A percentile compares a stretch with the other conserved stretches of the same genome.
Conservation (phyloP, 2,113 vertebrate genomes). For the Ictalurus punctatus region DNA sequence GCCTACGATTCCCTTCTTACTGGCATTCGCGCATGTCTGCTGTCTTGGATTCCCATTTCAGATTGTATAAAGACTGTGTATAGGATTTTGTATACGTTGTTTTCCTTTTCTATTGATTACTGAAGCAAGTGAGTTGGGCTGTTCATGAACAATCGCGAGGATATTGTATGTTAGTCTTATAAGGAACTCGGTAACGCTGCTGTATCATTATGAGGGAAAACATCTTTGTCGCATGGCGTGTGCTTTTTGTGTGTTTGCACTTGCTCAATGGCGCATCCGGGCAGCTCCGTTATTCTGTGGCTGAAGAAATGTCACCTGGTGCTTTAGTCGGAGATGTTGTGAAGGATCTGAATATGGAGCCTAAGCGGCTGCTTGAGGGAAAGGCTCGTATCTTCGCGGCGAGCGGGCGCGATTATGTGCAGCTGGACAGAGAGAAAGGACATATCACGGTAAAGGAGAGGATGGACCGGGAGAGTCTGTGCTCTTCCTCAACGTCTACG, state of each 20-base stretch:
- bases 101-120: not conserved
- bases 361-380: constrained; percentile 44
- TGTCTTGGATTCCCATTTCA: not conserved
- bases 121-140: not conserved
- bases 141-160: not conserved
- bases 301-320: constrained; percentile 51
- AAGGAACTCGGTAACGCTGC: not conserved
- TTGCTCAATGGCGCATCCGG: constrained; percentile 32
- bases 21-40: constrained; percentile 19
- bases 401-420: constrained; percentile 54
- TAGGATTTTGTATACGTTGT: not conserved
- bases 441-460: constrained; percentile 67
- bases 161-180: constrained; percentile 5
- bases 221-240: constrained; percentile 10
- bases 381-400: constrained; percentile 51
- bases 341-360: constrained; percentile 53
- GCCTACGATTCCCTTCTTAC: constrained; percentile 41
- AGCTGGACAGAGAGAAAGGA: constrained; percentile 63
- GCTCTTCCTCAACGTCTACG: constrained; percentile 52
- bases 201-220: constrained; percentile 25
- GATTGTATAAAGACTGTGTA: not conserved
- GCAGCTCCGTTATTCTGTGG: constrained; percentile 51
- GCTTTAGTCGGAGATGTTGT: constrained; percentile 53
- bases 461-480: constrained; percentile 73
- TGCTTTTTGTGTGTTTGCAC: constrained; percentile 21